A percentile compares a stretch with the other conserved stretches of the same genome.
These are phyloP conservation scores for Sycophila texana DNA, from an alignment of 2,888 invertebrate species.

Conservation along the genomic window DNA sequence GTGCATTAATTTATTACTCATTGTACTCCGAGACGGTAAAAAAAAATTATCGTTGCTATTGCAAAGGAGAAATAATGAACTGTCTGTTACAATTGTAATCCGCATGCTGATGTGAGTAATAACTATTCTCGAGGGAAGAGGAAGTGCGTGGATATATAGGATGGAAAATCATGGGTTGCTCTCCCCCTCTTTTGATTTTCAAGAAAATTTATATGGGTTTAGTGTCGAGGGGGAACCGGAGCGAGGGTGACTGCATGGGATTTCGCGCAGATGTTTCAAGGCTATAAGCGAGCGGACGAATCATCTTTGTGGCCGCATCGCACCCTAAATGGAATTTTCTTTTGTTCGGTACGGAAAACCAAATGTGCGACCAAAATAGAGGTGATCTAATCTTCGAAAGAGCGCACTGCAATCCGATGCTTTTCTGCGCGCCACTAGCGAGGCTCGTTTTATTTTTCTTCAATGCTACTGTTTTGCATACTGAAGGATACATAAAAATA, in stretches of 20 bases:
- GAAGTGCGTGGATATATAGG: background rate
- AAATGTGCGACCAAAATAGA: slow-evolving; percentile 26
- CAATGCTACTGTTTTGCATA: too few relatives aligned
- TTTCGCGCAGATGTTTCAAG: slow-evolving; percentile 35
- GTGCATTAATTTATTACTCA: too few relatives aligned
- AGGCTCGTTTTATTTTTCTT: too few relatives aligned
- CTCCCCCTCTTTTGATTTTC: background rate
- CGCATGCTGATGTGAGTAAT: too few relatives aligned
- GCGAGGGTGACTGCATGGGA: background rate
- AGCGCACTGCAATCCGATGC: too few relatives aligned
- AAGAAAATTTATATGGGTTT: slow-evolving; percentile 19
- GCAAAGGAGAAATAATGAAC: too few relatives aligned
- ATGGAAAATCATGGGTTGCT: background rate
- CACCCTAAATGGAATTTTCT: slow-evolving; percentile 21
- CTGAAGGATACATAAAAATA: too few relatives aligned
- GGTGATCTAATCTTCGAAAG: slow-evolving; percentile 26
- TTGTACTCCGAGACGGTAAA: too few relatives aligned
- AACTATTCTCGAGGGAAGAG: background rate
- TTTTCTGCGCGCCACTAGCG: background rate
- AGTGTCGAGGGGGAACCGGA: background rate
- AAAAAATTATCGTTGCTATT: too few relatives aligned
- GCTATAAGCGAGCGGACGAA: slow-evolving; percentile 9
- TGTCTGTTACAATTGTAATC: too few relatives aligned
- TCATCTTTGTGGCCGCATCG: background rate
- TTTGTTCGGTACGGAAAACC: background rate